These are phyloP conservation scores for Pygmarrhopalites habei DNA, from an alignment of 1,140 invertebrate genomes.

Conservation along the genomic window DNA sequence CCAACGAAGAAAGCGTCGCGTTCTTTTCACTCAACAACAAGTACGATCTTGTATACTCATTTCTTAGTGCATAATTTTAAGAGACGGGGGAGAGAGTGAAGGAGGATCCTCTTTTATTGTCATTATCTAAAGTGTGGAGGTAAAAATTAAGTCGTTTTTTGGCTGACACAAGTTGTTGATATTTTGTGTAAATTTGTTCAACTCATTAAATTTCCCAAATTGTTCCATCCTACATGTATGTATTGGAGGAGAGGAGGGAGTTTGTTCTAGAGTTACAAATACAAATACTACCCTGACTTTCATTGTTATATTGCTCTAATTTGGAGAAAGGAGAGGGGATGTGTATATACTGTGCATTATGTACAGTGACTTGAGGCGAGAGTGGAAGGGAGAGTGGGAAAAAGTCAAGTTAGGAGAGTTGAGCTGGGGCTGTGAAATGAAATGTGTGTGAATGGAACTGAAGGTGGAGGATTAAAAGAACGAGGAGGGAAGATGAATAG, in stretches of 20 bases:
- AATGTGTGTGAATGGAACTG: constrained; percentile 1
- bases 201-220: constrained; percentile 27
- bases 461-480: not conserved
- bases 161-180: constrained; percentile 10
- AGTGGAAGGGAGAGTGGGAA: too few species aligned
- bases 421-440: too few species aligned
- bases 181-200: constrained; percentile 35
- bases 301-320: too few species aligned
- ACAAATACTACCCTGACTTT: too few species aligned
- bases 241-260: too few species aligned
- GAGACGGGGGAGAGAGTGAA: too few species aligned
- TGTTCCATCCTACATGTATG: too few species aligned
- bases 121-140: constrained; percentile 12
- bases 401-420: constrained; percentile 12
- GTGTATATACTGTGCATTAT: too few species aligned
- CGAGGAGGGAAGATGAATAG: constrained; percentile 18
- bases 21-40: constrained; percentile 50
- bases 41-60: constrained; percentile 35
- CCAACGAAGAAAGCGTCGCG: constrained; percentile 55
- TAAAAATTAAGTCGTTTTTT: constrained; percentile 8
- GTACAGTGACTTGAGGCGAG: too few species aligned
- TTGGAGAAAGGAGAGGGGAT: too few species aligned
- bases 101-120: not conserved
- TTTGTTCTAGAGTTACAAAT: too few species aligned
- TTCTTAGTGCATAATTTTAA: too few species aligned